Conservation (phyloP, 2,888 invertebrate species). For the Autographa gamma region DNA sequence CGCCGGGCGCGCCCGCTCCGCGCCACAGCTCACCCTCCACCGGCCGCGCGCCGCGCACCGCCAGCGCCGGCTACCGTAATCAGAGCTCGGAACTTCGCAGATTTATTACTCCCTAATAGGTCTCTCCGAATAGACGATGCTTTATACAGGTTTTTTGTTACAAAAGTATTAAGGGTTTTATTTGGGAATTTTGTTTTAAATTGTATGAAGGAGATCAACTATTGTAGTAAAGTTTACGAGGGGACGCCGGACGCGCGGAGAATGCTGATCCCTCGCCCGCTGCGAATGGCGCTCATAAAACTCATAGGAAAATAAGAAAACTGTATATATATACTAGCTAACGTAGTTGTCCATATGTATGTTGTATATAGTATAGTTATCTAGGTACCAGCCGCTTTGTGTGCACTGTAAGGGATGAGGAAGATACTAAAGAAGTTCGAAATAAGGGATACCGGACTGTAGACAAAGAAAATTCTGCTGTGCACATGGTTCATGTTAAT, state of each 20-base stretch:
- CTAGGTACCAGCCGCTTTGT: conserved; percentile 3
- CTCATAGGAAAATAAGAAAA: conserved; percentile 2
- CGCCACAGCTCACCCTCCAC: conserved; percentile 42
- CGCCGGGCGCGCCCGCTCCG: conserved; percentile 33
- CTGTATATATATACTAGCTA: background rate
- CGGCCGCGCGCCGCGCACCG: conserved; percentile 39
- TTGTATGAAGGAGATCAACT: conserved; percentile 61
- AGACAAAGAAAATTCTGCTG: background rate
- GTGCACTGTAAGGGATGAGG: background rate
- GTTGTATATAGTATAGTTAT: background rate
- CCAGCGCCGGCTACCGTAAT: conserved; percentile 41
- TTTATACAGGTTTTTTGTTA: conserved; percentile 63
- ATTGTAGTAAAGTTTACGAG: conserved; percentile 60
- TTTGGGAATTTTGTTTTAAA: conserved; percentile 62
- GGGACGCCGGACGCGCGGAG: conserved; percentile 33
- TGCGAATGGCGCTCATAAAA: conserved; percentile 49
- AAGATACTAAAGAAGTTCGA: background rate
- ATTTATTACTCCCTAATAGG: conserved; percentile 39
- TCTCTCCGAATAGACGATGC: conserved; percentile 50
- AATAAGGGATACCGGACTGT: background rate
- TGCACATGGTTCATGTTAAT: background rate
- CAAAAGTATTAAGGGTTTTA: conserved; percentile 61
- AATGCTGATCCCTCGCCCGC: conserved; percentile 51
- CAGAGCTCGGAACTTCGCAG: conserved; percentile 49
- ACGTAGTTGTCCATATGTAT: background rate